Evolutionary conservation across 2,797 vertebrate species (phyloP).

Genomic region (Falco columbarius): DNA sequence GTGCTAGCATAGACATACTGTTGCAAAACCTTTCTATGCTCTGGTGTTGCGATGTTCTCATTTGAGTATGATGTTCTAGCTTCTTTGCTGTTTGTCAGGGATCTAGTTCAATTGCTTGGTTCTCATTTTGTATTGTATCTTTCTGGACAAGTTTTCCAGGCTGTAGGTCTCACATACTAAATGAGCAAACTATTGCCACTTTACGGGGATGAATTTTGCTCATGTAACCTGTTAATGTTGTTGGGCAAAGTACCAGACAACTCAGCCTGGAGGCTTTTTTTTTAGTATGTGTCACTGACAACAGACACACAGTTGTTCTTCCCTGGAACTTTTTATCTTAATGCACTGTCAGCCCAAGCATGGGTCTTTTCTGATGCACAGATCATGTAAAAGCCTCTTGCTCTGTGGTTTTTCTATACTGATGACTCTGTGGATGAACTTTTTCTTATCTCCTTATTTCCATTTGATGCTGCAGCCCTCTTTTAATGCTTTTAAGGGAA

Average conservation of each 20-base stretch:
- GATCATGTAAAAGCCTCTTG: not conserved
- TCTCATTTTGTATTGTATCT: not conserved
- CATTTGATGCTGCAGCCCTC: not conserved
- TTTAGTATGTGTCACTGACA: not conserved
- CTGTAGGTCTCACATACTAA: not conserved
- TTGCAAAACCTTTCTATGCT: not conserved
- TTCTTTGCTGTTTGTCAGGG: not conserved
- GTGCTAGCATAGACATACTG: not conserved
- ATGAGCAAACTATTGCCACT: not conserved
- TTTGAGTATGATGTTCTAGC: too few relatives aligned
- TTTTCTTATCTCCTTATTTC: not conserved
- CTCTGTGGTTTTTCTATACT: not conserved
- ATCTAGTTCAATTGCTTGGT: not conserved
- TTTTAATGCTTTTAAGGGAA: not conserved
- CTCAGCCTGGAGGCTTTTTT: not conserved
- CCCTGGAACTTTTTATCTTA: not conserved
- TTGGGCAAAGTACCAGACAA: not conserved
- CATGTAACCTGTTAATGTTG: not conserved
- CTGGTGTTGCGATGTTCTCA: fast-evolving
- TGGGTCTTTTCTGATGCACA: not conserved
- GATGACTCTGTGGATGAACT: not conserved
- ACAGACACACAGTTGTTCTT: not conserved
- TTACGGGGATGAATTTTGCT: not conserved
- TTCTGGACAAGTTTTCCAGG: not conserved
- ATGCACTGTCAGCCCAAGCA: not conserved